Base-by-base conservation (phyloP, 2,113 vertebrate genomes). In the Scytalopus superciliaris region DNA sequence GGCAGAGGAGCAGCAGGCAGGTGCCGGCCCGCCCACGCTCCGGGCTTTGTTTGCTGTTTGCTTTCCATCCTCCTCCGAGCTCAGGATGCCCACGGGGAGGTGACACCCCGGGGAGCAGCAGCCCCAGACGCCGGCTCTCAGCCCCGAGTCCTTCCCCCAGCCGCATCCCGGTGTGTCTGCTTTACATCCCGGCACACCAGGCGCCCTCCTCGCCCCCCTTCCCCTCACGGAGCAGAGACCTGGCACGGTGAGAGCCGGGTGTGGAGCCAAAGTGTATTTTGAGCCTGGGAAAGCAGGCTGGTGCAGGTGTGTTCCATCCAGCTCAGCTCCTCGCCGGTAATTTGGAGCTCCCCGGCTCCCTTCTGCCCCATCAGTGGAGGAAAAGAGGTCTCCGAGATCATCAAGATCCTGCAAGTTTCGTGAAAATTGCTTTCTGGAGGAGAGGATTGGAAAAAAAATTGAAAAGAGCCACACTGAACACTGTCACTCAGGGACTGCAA, bases 261-360 rank as follows among this genome's bases (percentile, higher is more conserved):
- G 40, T 50, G 76, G 35, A 90, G 94, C 92, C 95, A 93, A 93
- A 94, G 64, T 17, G 62, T 84, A 83, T 90, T 97, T 96, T 87
- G 56, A 75, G 87, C 72, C 80, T 62, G 79, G 76, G 83, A 94
- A 73, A 62, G 72, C n/a, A 73, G 92, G 31, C 70, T 77, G 88
- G 37, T 84, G 88, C 88, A 96, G 93, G 93, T 94, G 94, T 80
- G 72, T 45, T 84, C 79, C 90, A 67, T 90, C 50, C 47, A 88
- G 68, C 75, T 86, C 90, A 19, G 85, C 17, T 49, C 63, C 55
- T 69, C 79, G 0, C 18, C 3, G 8, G 45, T 28, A 19, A 73
- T 66, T 80, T 22, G 31, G 79, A 88, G 56, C 25, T 47, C 23
- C 2, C 7, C 25, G 56, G 27, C 60, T 93, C 42, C 67, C 89